A percentile compares a stretch with the other conserved stretches of the same genome.
These are phyloP conservation scores for Lasioglossum pauxillum DNA, from an alignment of 2,888 invertebrate genomes.

Conservation along the genomic window DNA sequence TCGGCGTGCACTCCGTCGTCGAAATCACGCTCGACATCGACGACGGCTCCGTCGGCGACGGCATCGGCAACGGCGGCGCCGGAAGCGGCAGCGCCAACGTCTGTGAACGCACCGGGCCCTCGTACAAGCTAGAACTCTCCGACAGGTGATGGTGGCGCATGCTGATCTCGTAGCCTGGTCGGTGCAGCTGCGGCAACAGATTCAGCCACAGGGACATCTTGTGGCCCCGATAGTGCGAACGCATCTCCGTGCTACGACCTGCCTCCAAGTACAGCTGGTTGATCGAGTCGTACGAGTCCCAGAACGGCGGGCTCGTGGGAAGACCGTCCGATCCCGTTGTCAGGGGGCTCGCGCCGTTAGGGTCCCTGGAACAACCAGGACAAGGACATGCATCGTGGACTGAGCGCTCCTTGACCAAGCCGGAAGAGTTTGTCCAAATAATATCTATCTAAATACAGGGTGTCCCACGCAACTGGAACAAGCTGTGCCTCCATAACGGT, in stretches of 20 bases:
- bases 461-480: no score
- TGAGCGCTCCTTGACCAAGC: background rate
- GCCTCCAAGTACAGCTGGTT: slow-evolving; percentile 93
- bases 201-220: slow-evolving; percentile 97
- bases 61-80: slow-evolving; percentile 85
- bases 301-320: slow-evolving; percentile 89
- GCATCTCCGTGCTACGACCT: slow-evolving; percentile 88
- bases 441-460: no score
- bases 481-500: no score
- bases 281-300: slow-evolving; percentile 96
- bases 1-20: slow-evolving; percentile 92
- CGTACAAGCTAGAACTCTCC: slow-evolving; percentile 85
- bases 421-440: no score
- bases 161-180: slow-evolving; percentile 93
- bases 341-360: slow-evolving; percentile 86
- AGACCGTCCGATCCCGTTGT: slow-evolving; percentile 80
- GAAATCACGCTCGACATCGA: slow-evolving; percentile 77
- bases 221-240: slow-evolving; percentile 96
- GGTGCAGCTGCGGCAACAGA: slow-evolving; percentile 94
- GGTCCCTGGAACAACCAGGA: slow-evolving; percentile 86
- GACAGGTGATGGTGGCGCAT: slow-evolving; percentile 95
- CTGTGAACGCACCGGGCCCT: slow-evolving; percentile 92
- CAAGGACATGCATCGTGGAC: background rate
- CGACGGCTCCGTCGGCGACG: slow-evolving; percentile 85
- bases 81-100: slow-evolving; percentile 88